Percentiles rank a stretch among this genome's conserved stretches.
Evolutionary conservation across 2,113 vertebrate genomes (phyloP).

Genomic region (Myanophis thanlyinensis): DNA sequence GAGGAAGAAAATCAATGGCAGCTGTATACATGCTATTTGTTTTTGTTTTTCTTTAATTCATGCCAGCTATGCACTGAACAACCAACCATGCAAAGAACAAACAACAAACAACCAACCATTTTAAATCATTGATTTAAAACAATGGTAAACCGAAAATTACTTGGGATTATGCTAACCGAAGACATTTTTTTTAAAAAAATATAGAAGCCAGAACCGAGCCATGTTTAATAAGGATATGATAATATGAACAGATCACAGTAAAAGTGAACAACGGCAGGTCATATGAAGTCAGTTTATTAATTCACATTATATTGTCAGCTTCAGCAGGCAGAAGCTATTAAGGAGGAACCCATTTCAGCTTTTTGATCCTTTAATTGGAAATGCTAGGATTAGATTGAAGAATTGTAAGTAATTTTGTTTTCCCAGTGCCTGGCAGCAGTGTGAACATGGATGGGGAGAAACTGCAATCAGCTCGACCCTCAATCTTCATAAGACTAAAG

Average conservation of each 20-base stretch:
- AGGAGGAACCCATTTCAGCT: neutral
- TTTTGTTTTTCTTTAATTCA: constrained; percentile 30
- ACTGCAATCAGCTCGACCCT: neutral
- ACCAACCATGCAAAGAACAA: constrained; percentile 40
- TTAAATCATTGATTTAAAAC: neutral
- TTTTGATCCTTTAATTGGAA: neutral
- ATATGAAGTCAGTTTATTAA: neutral
- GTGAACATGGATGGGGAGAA: neutral
- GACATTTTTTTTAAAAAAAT: neutral
- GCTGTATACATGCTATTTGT: constrained; percentile 30
- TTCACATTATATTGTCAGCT: neutral
- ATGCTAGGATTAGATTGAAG: neutral
- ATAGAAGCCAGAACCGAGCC: neutral
- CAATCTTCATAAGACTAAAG: neutral
- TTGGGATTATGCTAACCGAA: neutral
- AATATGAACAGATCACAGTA: neutral
- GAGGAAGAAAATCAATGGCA: constrained; percentile 6
- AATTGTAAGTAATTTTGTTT: neutral
- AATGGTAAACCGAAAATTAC: neutral
- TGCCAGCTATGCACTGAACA: constrained; percentile 50
- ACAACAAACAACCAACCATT: too few relatives aligned
- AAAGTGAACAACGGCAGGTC: neutral
- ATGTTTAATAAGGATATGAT: neutral
- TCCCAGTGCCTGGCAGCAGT: neutral
- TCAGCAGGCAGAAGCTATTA: neutral